Evolutionary conservation across 2,113 vertebrate species (phyloP).

Genomic region (Lampris incognitus): DNA sequence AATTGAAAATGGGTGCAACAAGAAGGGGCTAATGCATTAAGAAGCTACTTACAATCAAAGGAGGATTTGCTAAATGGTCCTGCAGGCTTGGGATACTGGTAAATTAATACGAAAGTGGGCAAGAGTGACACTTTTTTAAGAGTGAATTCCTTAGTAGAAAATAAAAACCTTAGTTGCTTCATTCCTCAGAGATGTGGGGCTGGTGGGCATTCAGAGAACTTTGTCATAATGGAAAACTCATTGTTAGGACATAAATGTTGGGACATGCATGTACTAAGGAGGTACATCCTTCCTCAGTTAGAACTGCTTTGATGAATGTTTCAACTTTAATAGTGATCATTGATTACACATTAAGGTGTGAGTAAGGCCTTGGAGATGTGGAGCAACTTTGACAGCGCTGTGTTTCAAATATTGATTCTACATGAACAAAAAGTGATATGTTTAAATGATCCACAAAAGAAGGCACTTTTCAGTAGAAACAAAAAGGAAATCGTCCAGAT

Average conservation of each 20-base stretch:
- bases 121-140: constrained; percentile 57
- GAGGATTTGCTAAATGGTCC: constrained; percentile 78
- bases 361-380: background rate
- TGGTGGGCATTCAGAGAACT: constrained; percentile 9
- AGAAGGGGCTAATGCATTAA: constrained; percentile 75
- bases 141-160: constrained; percentile 62
- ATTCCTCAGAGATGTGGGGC: constrained; percentile 16
- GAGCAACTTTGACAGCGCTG: no score
- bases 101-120: constrained; percentile 74
- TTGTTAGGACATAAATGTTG: background rate
- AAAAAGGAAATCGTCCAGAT: no score
- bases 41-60: constrained; percentile 77
- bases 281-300: background rate
- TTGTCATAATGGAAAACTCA: background rate
- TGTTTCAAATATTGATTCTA: no score
- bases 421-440: no score
- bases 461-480: no score
- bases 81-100: constrained; percentile 73
- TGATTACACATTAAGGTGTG: background rate
- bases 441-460: no score
- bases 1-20: constrained; percentile 80
- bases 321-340: background rate
- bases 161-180: constrained; percentile 43
- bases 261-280: background rate
- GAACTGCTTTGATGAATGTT: background rate